Percentiles rank a stretch among this genome's conserved stretches.
These are phyloP conservation scores for Crenuchus spilurus DNA, from an alignment of 2,797 vertebrate species.

Conservation along the genomic window DNA sequence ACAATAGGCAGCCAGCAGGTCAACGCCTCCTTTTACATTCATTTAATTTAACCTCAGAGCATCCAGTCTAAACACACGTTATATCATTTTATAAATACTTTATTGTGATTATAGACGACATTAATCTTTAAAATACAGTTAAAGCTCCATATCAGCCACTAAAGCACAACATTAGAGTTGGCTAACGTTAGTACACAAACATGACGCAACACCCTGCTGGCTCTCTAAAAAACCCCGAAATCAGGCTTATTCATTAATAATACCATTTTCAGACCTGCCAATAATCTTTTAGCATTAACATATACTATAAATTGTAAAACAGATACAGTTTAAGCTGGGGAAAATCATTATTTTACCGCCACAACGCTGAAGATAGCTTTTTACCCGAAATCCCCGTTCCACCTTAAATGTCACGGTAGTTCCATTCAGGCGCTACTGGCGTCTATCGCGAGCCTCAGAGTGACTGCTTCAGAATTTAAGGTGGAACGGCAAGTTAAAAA, in stretches of 20 bases:
- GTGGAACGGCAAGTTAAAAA: too few relatives aligned
- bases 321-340: background rate
- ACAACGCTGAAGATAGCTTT: too few relatives aligned
- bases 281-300: background rate
- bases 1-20: background rate
- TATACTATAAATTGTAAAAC: background rate
- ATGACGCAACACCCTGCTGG: background rate
- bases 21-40: background rate
- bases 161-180: background rate
- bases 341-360: background rate
- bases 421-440: too few relatives aligned
- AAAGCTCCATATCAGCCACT: too few relatives aligned
- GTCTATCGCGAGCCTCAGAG: too few relatives aligned
- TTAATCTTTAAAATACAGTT: background rate
- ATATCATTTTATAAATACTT: background rate
- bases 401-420: too few relatives aligned
- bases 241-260: background rate
- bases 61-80: background rate
- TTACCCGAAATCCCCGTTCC: too few relatives aligned
- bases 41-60: background rate
- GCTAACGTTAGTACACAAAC: background rate
- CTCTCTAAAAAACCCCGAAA: background rate
- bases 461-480: too few relatives aligned
- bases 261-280: background rate
- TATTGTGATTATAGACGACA: background rate